These are phyloP conservation scores for Crotalus tigris DNA, from an alignment of 2,113 vertebrate genomes.

Conservation along the genomic window DNA sequence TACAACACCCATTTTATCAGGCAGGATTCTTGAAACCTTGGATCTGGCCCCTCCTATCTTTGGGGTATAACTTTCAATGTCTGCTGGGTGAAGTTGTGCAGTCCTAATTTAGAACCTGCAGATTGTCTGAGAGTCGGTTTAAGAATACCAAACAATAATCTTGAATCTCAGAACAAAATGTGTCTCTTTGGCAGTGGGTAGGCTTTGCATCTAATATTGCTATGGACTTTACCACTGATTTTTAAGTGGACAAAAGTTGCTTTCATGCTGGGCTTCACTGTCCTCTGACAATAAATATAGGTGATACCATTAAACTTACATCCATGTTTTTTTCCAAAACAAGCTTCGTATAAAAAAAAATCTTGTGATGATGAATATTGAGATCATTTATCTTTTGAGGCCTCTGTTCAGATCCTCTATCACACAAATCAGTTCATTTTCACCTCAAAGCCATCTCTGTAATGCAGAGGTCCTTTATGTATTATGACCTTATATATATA, in stretches of 20 bases:
- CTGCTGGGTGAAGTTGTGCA: neutral
- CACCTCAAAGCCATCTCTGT: neutral
- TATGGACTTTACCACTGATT: neutral
- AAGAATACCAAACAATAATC: neutral
- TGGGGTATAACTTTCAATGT: neutral
- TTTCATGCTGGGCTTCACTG: constrained; percentile 12
- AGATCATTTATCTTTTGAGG: neutral
- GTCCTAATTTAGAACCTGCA: neutral
- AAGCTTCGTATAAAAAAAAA: neutral
- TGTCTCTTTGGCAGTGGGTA: neutral
- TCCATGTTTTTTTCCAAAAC: neutral
- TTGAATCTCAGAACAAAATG: fast-evolving
- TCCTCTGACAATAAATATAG: constrained; percentile 41
- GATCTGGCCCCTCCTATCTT: neutral
- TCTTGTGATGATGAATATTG: neutral
- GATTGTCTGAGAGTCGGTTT: neutral
- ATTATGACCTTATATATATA: neutral
- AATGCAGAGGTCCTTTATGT: neutral
- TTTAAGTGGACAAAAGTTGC: constrained; percentile 47
- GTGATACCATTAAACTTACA: constrained; percentile 33
- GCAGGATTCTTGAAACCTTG: neutral
- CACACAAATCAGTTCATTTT: neutral
- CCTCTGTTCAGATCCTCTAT: neutral
- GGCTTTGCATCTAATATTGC: fast-evolving
- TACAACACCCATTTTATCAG: neutral